These are phyloP conservation scores for Cephus cinctus DNA, from an alignment of 1,140 invertebrate species.

Conservation along the genomic window DNA sequence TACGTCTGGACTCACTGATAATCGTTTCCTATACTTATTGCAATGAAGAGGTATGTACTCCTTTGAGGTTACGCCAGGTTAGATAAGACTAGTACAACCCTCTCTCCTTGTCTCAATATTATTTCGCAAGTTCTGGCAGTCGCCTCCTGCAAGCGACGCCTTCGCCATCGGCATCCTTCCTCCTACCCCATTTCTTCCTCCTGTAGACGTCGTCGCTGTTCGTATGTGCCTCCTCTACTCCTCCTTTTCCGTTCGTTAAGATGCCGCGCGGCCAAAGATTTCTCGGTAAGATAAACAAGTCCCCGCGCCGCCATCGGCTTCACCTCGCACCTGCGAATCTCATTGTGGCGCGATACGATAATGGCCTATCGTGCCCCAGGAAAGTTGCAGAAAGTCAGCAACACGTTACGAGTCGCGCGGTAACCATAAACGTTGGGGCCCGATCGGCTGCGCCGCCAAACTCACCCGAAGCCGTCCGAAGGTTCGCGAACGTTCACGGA, in stretches of 20 bases:
- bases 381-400: too few species aligned
- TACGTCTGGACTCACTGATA: too few species aligned
- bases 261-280: constrained; percentile 34
- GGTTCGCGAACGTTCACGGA: too few species aligned
- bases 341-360: constrained; percentile 18
- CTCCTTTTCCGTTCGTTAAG: constrained; percentile 36
- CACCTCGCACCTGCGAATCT: constrained; percentile 30
- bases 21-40: too few species aligned
- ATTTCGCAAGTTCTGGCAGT: background rate
- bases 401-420: too few species aligned
- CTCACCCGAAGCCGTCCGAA: too few species aligned
- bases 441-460: too few species aligned
- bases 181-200: background rate
- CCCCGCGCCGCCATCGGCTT: constrained; percentile 13
- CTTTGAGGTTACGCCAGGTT: background rate
- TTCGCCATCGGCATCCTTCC: too few species aligned
- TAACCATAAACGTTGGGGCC: too few species aligned
- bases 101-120: background rate
- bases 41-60: background rate
- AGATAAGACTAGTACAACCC: background rate
- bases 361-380: background rate
- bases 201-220: constrained; percentile 9
- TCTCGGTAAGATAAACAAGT: constrained; percentile 37
- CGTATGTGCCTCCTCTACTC: constrained; percentile 22
- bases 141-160: too few species aligned